phyloP scores from a whole-genome alignment of 2,888 invertebrate genomes.

The Pammene fasciana region DNA sequence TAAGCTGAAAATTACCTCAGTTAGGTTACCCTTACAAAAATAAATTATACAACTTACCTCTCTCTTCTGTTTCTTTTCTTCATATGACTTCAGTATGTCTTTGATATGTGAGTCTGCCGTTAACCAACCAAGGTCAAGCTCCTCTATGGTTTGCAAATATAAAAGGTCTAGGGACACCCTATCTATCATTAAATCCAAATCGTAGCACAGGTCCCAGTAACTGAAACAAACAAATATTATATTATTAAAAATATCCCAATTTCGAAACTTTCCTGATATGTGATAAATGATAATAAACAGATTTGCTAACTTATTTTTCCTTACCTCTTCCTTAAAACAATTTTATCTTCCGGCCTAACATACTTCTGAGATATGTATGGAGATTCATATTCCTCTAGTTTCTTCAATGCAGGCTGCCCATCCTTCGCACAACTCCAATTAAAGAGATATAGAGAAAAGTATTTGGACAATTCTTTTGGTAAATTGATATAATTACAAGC shows the following conservation, averaged over 20 bases:
- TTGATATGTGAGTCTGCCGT: conserved; percentile 87
- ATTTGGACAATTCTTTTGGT: conserved; percentile 90
- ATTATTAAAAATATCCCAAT: not conserved
- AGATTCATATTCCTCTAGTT: conserved; percentile 98
- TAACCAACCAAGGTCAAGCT: conserved; percentile 95
- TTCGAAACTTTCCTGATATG: not conserved
- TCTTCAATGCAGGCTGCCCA: conserved; percentile 89
- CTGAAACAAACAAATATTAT: conserved; percentile 73
- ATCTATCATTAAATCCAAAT: conserved; percentile 91
- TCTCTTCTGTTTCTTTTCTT: conserved; percentile 90
- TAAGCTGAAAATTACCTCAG: no score
- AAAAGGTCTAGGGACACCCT: conserved; percentile 92
- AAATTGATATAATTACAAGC: conserved; percentile 92
- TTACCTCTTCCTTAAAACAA: conserved; percentile 89
- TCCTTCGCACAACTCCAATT: conserved; percentile 89
- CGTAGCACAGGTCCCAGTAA: conserved; percentile 95
- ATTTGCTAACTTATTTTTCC: not conserved
- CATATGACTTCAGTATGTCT: conserved; percentile 87
- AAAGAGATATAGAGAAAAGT: conserved; percentile 95
- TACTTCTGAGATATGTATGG: conserved; percentile 96
- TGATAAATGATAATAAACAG: not conserved
- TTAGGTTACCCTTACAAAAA: not conserved
- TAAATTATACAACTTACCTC: conserved; percentile 82
- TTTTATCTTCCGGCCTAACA: conserved; percentile 88
- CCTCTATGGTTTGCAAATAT: conserved; percentile 93